Conservation (phyloP, 2,797 vertebrate species). For the Rhinophrynus dorsalis region DNA sequence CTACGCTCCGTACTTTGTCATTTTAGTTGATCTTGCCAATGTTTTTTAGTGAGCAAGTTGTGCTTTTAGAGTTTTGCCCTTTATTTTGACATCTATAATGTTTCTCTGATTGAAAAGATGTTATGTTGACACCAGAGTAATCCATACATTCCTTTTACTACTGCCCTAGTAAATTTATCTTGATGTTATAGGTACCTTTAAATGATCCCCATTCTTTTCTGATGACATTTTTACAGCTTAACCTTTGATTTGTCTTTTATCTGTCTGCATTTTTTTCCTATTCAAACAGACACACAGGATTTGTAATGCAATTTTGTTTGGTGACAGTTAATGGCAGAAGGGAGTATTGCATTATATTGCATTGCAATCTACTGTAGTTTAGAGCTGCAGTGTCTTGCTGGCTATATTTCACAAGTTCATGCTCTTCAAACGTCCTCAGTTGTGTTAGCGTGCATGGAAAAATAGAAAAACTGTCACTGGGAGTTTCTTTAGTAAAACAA, state of each 20-base stretch:
- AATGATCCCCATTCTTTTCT: not conserved
- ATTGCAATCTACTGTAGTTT: not conserved
- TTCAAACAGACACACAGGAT: not conserved
- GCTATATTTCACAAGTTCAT: not conserved
- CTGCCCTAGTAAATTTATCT: not conserved
- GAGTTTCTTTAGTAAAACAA: no score
- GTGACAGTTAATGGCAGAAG: not conserved
- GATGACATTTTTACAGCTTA: not conserved
- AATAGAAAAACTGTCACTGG: no score
- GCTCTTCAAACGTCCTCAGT: not conserved
- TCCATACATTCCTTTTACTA: constrained; percentile 6
- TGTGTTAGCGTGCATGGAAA: no score
- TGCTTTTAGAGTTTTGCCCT: constrained; percentile 4
- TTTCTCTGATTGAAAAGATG: not conserved
- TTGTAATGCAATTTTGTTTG: not conserved
- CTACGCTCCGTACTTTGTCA: constrained; percentile 9
- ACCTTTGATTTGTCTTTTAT: not conserved
- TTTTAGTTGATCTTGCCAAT: constrained; percentile 2
- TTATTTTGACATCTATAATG: constrained; percentile 10
- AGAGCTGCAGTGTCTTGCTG: not conserved
- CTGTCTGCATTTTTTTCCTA: not conserved
- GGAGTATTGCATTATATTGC: not conserved
- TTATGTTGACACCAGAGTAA: not conserved
- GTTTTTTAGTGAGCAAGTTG: constrained; percentile 17
- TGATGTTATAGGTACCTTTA: not conserved